These are phyloP conservation scores for Teleiodes luculella DNA, from an alignment of 2,888 invertebrate genomes.

Conservation along the genomic window DNA sequence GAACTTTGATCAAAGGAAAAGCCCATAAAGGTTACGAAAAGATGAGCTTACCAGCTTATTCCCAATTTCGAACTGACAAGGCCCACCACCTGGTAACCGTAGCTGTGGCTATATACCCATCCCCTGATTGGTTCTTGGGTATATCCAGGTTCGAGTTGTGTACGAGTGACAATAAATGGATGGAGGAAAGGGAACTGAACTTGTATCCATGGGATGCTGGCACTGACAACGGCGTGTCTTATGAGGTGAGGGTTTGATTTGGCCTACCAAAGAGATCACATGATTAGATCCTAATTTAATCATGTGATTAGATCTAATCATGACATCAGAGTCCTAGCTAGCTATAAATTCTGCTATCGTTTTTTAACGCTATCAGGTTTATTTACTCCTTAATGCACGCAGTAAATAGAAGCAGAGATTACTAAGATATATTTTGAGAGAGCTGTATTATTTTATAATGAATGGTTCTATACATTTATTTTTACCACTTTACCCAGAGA, in stretches of 20 bases:
- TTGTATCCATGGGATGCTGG: constrained; percentile 98
- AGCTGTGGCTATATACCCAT: constrained; percentile 53
- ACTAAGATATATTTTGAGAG: too few species aligned
- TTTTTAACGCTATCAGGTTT: too few species aligned
- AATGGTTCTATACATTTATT: too few species aligned
- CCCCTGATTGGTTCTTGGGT: constrained; percentile 99
- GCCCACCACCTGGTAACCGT: constrained; percentile 56
- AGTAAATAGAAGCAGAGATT: too few species aligned
- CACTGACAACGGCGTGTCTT: constrained; percentile 94
- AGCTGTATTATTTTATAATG: too few species aligned
- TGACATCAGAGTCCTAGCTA: too few species aligned
- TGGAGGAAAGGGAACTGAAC: constrained; percentile 87
- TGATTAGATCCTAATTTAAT: too few species aligned
- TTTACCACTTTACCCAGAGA: too few species aligned
- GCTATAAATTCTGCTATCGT: too few species aligned
- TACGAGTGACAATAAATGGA: constrained; percentile 92
- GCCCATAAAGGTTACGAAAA: constrained; percentile 60
- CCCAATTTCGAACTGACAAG: constrained; percentile 60
- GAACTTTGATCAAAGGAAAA: constrained; percentile 67
- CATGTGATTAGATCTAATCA: too few species aligned
- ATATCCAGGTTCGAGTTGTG: constrained; percentile 94
- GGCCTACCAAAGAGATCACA: too few species aligned
- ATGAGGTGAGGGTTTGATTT: constrained; percentile 80
- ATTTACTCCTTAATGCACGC: too few species aligned
- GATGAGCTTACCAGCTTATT: constrained; percentile 57